Evolutionary conservation across 1,140 invertebrate species (phyloP), one percentile per base, ranked within the genome.

Genomic region (Megathymus violae): DNA sequence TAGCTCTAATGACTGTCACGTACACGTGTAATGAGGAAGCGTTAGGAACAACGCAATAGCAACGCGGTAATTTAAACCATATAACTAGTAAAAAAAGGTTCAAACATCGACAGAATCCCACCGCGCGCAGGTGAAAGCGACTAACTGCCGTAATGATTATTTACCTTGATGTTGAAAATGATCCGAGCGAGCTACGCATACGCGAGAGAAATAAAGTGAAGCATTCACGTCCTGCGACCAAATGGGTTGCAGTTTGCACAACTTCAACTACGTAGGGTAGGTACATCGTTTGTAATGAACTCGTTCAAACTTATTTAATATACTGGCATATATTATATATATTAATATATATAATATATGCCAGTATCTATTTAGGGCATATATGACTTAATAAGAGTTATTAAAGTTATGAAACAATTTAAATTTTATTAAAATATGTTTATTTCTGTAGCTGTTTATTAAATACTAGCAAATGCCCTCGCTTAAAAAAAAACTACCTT

Each of bases 101-200:
- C 17, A 25, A 48, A 38, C 25, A 13, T 6, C 36, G 11, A 46
- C 27, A 44, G 16, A 58, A 43, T n/a, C 22, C 4, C 54, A 41
- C 27, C 15, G 13, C 10, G 41, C 25, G 16, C 5, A 58, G 13
- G 56, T 15, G 43, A 59, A 59, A 59, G 56, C 56, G 43, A 47
- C 43, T 59, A 46, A 48, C 41, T 59, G 43, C 56, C 47, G 44
- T 59, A 59, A 59, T 59, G 56, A 59, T 59, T 59, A 59, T 59
- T 59, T 59, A 38, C 56, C 56, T 48, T 59, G 43, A 59, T 59
- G 56, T 59, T 48, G 43, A 59, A 59, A 59, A 59, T 59, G 56
- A 59, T 59, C 27, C 44, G 43, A 47, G 44, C 44, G 13, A 47
- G 31, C 43, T 38, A 25, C 11, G 27, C 19, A 27, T 36, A 22